Evolutionary conservation across 2,797 vertebrate species (phyloP).

Genomic region (Podargus strigoides): DNA sequence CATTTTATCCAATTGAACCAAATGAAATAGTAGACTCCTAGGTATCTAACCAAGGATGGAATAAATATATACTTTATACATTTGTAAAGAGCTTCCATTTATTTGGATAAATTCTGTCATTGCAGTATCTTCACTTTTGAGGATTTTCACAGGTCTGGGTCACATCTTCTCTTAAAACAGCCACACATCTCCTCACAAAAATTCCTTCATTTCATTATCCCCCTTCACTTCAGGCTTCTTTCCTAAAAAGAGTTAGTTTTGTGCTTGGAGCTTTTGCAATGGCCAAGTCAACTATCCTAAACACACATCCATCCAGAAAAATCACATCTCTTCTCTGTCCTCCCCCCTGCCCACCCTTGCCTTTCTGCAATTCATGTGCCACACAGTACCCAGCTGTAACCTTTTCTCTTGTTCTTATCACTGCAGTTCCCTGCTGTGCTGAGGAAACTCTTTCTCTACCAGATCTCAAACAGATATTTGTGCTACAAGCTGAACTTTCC

Average conservation of each 20-base stretch:
- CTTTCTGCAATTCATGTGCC: background rate
- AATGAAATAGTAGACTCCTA: background rate
- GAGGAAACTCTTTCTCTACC: background rate
- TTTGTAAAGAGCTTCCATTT: background rate
- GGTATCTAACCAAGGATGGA: background rate
- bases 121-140: background rate
- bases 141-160: background rate
- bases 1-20: background rate
- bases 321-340: accelerated
- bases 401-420: background rate
- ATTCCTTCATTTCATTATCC: accelerated
- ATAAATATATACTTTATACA: background rate
- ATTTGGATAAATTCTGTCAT: background rate
- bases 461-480: background rate
- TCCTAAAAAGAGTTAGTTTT: background rate
- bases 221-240: background rate
- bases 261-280: background rate
- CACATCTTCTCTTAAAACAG: background rate
- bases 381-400: background rate
- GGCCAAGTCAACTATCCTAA: background rate
- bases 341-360: accelerated
- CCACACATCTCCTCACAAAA: background rate
- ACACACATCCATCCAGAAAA: background rate
- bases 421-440: background rate
- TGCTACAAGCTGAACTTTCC: background rate